A percentile compares a stretch with the other conserved stretches of the same genome.
These are phyloP conservation scores for Diadumene lineata DNA, from an alignment of 92 coral and sea anemone genomes.

Conservation along the genomic window DNA sequence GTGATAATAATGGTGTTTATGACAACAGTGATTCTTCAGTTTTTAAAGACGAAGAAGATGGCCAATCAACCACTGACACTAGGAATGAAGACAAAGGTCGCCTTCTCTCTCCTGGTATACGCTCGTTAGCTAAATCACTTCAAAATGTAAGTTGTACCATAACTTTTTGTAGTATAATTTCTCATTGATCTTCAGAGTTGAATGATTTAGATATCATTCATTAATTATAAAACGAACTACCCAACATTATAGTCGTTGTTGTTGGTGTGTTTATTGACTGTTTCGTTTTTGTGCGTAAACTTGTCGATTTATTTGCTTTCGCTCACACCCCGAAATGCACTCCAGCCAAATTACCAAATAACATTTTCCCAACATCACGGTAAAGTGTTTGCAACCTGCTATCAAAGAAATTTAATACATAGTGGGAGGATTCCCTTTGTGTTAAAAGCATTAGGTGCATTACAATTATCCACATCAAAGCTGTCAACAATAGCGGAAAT, in stretches of 20 bases:
- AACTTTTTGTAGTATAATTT: too few relatives aligned
- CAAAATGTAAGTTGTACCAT: constrained; percentile 77
- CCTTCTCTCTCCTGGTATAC: constrained; percentile 22
- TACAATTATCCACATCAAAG: neutral
- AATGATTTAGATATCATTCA: too few relatives aligned
- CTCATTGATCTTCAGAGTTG: neutral
- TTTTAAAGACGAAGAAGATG: constrained; percentile 16
- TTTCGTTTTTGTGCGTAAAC: neutral
- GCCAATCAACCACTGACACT: neutral
- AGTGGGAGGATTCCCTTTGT: constrained; percentile 19
- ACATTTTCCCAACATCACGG: neutral
- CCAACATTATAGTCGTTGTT: neutral
- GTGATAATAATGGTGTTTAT: constrained; percentile 15
- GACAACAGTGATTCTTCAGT: constrained; percentile 13
- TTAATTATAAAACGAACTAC: neutral
- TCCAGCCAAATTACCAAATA: neutral
- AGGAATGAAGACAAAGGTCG: constrained; percentile 1
- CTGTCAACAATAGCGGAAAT: constrained; percentile 29
- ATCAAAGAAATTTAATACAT: neutral
- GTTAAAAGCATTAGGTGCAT: neutral
- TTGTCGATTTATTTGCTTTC: neutral
- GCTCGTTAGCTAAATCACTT: constrained; percentile 51
- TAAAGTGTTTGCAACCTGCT: neutral
- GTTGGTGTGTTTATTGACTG: neutral
- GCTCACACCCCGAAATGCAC: constrained; percentile 7